Evolutionary conservation across 1,140 invertebrate species (phyloP), one percentile per base, ranked within the genome.

Genomic region (Cydia amplana): DNA sequence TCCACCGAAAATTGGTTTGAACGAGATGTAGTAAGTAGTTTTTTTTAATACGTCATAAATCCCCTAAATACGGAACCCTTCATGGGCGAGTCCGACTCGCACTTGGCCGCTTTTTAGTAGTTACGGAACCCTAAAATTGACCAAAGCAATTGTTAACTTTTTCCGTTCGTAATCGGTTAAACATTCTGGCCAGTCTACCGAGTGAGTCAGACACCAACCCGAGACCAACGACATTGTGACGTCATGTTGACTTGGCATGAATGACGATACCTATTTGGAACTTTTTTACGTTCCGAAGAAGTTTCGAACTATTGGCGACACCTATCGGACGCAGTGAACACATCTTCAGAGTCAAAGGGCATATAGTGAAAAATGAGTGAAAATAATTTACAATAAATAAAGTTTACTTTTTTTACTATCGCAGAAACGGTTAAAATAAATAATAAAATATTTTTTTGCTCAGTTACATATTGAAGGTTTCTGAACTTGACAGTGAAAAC

Each of bases 401-500:
- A 55, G 4, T 14, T 46, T 46, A 46, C 43, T 9, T 46, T 14
- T 43, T 46, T 46, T 46, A 14, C 43, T 4, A 16, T 46, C 12
- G 6, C 5, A 2, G 3, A 16, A 55, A 55, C 16, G 5, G 16
- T 55, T 18, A 55, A 5, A 55, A n/a, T 18, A 7, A 55, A n/a
- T 18, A 55, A 55, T 9, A 1, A 18, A 51, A n/a, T 16, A 51
- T n/a, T 6, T 51, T 51, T 16, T 16, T n/a, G n/a, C 20, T 7
- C 36, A 67, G 2, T n/a, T 67, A 67, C 12, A 32, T 67, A n/a
- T 32, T n/a, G 23, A 28, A 36, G 16, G 14, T 70, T 70, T 70
- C 55, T 36, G 65, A 70, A 70, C 65, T 70, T 36, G 65, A 40
- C 65, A 32, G 32, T 74, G 46, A 51, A 74, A 73, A 7, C 12